phyloP scores from a whole-genome alignment of 2,113 vertebrate genomes.

The Puffinus mauretanicus region DNA sequence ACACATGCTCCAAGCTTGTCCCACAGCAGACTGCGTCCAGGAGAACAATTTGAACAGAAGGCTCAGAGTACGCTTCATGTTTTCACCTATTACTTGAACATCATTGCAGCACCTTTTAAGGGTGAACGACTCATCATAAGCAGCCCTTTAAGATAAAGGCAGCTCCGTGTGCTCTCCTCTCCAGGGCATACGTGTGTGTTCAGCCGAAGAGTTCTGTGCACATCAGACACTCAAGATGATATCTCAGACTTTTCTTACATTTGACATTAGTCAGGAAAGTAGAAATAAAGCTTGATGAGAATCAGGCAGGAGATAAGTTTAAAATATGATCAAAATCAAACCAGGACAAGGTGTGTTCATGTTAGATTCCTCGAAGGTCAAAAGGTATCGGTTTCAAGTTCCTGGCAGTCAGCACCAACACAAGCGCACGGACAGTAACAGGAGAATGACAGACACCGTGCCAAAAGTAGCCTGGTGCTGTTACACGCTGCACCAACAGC shows the following conservation, averaged over 20 bases:
- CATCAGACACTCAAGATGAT: neutral
- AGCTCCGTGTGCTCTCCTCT: neutral
- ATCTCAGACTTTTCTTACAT: neutral
- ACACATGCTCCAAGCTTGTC: neutral
- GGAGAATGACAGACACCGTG: neutral
- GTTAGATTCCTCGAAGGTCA: neutral
- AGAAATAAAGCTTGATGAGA: neutral
- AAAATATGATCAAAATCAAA: neutral
- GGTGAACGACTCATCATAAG: neutral
- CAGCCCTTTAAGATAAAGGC: neutral
- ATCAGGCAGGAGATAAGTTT: neutral
- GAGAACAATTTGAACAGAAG: neutral
- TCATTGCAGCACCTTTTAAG: neutral
- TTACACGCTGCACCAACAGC: neutral
- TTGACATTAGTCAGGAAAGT: neutral
- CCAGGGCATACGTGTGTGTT: neutral
- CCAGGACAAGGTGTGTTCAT: neutral
- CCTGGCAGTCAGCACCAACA: neutral
- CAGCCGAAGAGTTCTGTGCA: neutral
- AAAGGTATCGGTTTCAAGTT: neutral
- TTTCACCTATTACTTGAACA: neutral
- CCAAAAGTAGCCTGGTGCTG: neutral
- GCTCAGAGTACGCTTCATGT: neutral
- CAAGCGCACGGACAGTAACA: fast-evolving
- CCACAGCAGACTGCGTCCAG: neutral